phyloP scores from a whole-genome alignment of 2,797 vertebrate genomes.

The Echeneis naucrates region DNA sequence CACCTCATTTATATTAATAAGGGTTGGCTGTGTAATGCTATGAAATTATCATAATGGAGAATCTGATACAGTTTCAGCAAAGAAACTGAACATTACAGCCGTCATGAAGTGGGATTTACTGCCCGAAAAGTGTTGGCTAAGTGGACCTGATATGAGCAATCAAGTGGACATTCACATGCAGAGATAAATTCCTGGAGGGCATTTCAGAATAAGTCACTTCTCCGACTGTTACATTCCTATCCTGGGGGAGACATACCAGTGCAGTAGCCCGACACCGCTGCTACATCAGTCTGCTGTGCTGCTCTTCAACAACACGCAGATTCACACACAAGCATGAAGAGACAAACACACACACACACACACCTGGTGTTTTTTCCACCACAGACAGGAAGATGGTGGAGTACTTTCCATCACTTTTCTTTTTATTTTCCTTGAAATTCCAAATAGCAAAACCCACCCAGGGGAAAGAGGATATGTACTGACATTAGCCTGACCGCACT shows the following conservation, averaged over 20 bases:
- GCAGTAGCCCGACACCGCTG: slow-evolving; percentile 9
- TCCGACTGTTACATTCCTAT: slow-evolving; percentile 30
- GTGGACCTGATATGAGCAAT: background rate
- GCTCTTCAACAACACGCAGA: slow-evolving; percentile 1
- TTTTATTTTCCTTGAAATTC: slow-evolving; percentile 42
- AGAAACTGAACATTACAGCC: background rate
- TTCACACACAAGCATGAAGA: slow-evolving; percentile 21
- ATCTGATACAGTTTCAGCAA: background rate
- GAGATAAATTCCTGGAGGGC: slow-evolving; percentile 3
- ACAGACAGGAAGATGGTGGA: slow-evolving; percentile 57
- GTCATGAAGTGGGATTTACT: background rate
- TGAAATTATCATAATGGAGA: too few species aligned
- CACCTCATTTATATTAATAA: background rate
- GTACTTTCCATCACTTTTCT: slow-evolving; percentile 58
- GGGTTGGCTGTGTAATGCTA: background rate
- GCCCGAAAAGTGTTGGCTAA: background rate
- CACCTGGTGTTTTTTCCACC: slow-evolving; percentile 55
- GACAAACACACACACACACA: slow-evolving; percentile 45
- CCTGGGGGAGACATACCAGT: slow-evolving; percentile 6
- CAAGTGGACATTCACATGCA: background rate
- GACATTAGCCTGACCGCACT: slow-evolving; percentile 43
- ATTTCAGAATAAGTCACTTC: slow-evolving; percentile 32
- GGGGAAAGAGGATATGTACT: slow-evolving; percentile 51
- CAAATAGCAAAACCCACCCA: slow-evolving; percentile 64
- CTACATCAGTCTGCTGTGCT: slow-evolving; percentile 1